Percentiles rank a stretch among this genome's conserved stretches.
phyloP scores from a whole-genome alignment of 2,888 invertebrate genomes.

The Eristalis tenax region DNA sequence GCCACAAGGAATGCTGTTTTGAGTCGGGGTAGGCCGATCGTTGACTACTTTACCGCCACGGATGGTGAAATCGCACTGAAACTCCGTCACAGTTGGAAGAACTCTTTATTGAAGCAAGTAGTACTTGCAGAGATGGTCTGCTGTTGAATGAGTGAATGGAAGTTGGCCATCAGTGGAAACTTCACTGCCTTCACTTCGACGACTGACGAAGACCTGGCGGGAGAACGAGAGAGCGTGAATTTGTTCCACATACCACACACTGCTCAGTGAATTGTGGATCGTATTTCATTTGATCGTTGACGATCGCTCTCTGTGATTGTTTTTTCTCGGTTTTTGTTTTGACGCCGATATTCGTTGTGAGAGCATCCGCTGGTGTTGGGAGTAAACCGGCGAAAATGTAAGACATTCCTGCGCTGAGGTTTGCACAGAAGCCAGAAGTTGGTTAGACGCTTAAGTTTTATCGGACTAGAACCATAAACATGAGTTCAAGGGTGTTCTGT shows the following conservation, averaged over 20 bases:
- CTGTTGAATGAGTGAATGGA: slow-evolving; percentile 49
- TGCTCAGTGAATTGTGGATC: slow-evolving; percentile 59
- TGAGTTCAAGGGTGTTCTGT: not conserved
- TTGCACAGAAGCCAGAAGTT: not conserved
- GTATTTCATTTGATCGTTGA: slow-evolving; percentile 10
- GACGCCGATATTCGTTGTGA: slow-evolving; percentile 37
- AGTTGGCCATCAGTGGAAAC: slow-evolving; percentile 63
- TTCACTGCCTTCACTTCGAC: not conserved
- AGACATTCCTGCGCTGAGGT: not conserved
- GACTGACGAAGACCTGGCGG: not conserved
- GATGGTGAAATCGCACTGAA: slow-evolving; percentile 71
- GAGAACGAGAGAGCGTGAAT: not conserved
- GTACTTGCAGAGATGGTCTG: slow-evolving; percentile 43
- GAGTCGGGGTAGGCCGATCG: slow-evolving; percentile 30
- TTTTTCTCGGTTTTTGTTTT: slow-evolving; percentile 55
- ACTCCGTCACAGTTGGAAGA: slow-evolving; percentile 67
- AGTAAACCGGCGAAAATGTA: not conserved
- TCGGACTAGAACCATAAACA: not conserved
- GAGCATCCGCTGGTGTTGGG: not conserved
- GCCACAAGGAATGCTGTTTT: slow-evolving; percentile 26
- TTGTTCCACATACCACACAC: not conserved
- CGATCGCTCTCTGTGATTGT: slow-evolving; percentile 36
- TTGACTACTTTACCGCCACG: slow-evolving; percentile 63
- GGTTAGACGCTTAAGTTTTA: not conserved
- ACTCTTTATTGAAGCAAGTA: slow-evolving; percentile 63